Percentiles rank a stretch among this genome's conserved stretches.
Conservation (phyloP, 35 echinoderm and acorn worm species). For the Hemicentrotus pulcherrimus region DNA sequence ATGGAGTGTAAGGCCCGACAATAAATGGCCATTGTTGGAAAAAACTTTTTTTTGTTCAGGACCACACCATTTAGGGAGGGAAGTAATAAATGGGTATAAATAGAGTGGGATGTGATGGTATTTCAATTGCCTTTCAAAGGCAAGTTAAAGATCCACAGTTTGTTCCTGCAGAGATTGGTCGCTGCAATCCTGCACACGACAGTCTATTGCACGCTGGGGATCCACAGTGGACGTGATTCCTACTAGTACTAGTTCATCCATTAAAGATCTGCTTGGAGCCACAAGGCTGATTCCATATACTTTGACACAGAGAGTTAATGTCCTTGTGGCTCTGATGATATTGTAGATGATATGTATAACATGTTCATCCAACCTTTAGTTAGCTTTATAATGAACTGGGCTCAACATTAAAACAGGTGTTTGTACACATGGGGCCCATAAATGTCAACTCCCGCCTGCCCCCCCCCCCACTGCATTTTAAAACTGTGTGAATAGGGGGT, state of each 20-base stretch:
- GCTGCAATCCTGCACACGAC: background rate
- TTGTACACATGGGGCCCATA: no score
- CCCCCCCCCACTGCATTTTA: no score
- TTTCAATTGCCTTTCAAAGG: conserved; percentile 33
- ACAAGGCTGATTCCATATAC: background rate
- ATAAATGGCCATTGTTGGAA: conserved; percentile 26
- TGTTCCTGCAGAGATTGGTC: background rate
- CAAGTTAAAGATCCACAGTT: background rate
- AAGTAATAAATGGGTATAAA: background rate
- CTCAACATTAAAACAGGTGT: no score
- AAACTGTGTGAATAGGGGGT: no score
- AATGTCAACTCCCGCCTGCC: no score
- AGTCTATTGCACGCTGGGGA: background rate
- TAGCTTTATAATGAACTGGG: no score
- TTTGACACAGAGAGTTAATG: background rate
- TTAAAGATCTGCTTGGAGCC: background rate
- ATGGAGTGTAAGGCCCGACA: background rate
- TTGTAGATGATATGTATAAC: no score
- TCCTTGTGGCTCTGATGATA: background rate
- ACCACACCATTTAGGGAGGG: conserved; percentile 27
- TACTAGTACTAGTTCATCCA: background rate
- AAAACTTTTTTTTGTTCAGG: background rate
- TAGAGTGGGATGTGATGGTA: conserved; percentile 13
- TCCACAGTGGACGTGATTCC: background rate
- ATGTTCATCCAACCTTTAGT: no score